phyloP scores from a whole-genome alignment of 1,140 invertebrate species.

The Drosophila lini region DNA sequence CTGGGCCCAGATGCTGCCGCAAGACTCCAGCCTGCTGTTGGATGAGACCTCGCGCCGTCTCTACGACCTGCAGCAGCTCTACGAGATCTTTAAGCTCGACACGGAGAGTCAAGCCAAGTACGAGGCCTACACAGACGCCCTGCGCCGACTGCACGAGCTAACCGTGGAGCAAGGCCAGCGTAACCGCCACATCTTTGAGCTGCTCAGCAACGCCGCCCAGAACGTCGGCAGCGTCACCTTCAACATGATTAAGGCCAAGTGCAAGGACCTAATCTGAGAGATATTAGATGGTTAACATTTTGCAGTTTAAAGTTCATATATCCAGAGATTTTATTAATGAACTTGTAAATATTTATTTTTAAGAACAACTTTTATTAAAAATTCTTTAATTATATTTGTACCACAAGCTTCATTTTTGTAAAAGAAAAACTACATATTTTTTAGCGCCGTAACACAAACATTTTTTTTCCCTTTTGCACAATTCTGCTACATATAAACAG shows the following conservation, averaged over 20 bases:
- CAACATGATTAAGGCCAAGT: slow-evolving; percentile 78
- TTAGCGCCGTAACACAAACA: too few relatives aligned
- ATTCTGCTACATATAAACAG: not conserved
- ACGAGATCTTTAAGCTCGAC: slow-evolving; percentile 69
- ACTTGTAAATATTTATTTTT: too few relatives aligned
- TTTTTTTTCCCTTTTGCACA: too few relatives aligned
- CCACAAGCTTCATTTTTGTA: too few relatives aligned
- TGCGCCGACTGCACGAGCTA: slow-evolving; percentile 51
- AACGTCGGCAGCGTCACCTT: slow-evolving; percentile 77
- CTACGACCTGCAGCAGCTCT: slow-evolving; percentile 69
- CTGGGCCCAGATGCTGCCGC: slow-evolving; percentile 61
- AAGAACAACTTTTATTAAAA: too few relatives aligned
- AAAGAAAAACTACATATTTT: too few relatives aligned
- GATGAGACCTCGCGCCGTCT: slow-evolving; percentile 51
- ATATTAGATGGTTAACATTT: not conserved
- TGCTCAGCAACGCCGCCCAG: slow-evolving; percentile 68
- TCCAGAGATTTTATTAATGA: too few relatives aligned
- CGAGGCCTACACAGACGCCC: slow-evolving; percentile 52
- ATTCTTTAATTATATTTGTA: too few relatives aligned
- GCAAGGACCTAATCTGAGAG: slow-evolving; percentile 52
- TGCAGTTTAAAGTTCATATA: too few relatives aligned
- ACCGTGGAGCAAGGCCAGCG: slow-evolving; percentile 62
- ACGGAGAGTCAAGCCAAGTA: slow-evolving; percentile 71
- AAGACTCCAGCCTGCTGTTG: slow-evolving; percentile 44
- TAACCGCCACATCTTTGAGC: slow-evolving; percentile 70